Evolutionary conservation across 2,113 vertebrate species (phyloP), one percentile per base, ranked within the genome.

Genomic region (Hippolais icterina): DNA sequence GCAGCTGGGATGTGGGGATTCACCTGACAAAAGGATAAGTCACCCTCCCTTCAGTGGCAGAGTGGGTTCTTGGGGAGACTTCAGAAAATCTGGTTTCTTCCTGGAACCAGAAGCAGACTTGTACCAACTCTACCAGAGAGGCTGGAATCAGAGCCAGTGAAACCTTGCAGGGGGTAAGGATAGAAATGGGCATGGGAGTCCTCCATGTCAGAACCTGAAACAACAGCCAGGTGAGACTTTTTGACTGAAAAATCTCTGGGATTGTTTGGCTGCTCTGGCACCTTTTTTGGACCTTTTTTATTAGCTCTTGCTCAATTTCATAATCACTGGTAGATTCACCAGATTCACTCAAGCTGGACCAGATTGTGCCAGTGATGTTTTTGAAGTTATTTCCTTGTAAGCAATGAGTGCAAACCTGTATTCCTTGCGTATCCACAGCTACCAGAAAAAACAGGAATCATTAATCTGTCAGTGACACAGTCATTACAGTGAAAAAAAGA

Each of bases 31-130:
- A 17, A 64, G 31, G 46, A 9, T 7, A 4, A 3, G 0, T 8
- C 5, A 61, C 5, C 4, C 1, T 64, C 3, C 1, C 4, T 47
- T 6, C 3, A 2, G 6, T n/a, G 12, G 4, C 1, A 23, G 52
- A 21, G 20, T 0, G 2, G 15, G 1, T 29, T 76, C 12, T 6
- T 20, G 11, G 35, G 53, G 46, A 37, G 22, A 52, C 5, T 15
- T 27, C 10, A 46, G 33, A 39, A 52, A 46, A 15, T 52, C 15
- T 44, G 15, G 4, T 69, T 69, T 46, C 12, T 28, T 28, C 39
- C 23, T 35, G 61, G 39, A 84, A 54, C 33, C 27, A 27, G 47
- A 24, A 82, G 56, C 33, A 82, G 64, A 28, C 12, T 76, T 37
- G 19, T 37, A 5, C 9, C 7, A 68, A 6, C 9, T 22, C 5